Percentiles rank a stretch among this genome's conserved stretches.
Evolutionary conservation across 2,797 vertebrate genomes (phyloP).

Genomic region (Rhynchotus rufescens): DNA sequence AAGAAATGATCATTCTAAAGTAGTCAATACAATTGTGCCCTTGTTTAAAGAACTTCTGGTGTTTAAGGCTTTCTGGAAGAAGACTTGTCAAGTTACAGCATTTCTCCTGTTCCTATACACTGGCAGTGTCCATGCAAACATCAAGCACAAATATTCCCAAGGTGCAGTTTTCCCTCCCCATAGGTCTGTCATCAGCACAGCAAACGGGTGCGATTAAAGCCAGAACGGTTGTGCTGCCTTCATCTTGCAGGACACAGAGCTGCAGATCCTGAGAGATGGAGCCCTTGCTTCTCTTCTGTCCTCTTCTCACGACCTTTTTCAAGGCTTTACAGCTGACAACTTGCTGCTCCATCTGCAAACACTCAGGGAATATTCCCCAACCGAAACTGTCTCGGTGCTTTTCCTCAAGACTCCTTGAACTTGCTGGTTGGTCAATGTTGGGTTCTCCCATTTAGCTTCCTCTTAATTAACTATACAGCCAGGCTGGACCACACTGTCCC

Average conservation of each 20-base stretch:
- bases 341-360: background rate
- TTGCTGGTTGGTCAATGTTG: background rate
- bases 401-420: background rate
- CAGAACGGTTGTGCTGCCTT: background rate
- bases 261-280: background rate
- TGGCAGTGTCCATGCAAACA: background rate
- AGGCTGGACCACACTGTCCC: background rate
- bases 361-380: background rate
- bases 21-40: background rate
- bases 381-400: background rate
- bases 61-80: background rate
- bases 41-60: background rate
- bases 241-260: background rate
- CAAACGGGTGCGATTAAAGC: background rate
- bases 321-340: background rate
- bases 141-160: background rate
- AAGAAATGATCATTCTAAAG: too few species aligned
- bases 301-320: background rate
- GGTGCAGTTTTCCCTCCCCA: background rate
- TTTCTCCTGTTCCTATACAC: background rate
- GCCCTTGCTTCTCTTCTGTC: accelerated
- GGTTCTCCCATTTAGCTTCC: background rate
- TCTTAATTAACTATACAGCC: background rate
- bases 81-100: background rate
- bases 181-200: accelerated